phyloP scores from a whole-genome alignment of 2,888 invertebrate genomes.

The Phrixothrix hirtus region DNA sequence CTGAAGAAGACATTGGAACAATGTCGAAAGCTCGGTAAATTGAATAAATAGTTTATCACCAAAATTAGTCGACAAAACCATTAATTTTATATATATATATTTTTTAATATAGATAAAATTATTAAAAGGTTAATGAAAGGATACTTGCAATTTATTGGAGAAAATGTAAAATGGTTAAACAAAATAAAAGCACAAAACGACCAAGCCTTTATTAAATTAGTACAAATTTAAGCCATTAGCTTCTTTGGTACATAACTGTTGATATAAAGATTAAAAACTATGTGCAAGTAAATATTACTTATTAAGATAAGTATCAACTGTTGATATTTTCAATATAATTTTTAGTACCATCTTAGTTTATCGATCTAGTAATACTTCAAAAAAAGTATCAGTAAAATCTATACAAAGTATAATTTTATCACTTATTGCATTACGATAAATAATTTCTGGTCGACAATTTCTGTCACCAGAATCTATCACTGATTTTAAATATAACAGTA shows the following conservation, averaged over 20 bases:
- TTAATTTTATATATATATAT: too few species aligned
- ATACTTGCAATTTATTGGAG: too few species aligned
- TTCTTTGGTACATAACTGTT: conserved; percentile 10
- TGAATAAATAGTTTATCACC: too few species aligned
- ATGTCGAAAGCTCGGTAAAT: too few species aligned
- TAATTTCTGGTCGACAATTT: conserved; percentile 1
- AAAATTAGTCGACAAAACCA: too few species aligned
- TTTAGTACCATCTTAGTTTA: conserved; percentile 5
- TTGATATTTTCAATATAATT: neutral
- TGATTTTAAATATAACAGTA: too few species aligned
- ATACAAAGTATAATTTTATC: conserved; percentile 4
- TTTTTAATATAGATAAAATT: too few species aligned
- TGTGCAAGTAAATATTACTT: conserved; percentile 9
- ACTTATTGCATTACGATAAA: conserved; percentile 13
- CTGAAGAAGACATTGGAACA: too few species aligned
- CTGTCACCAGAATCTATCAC: neutral
- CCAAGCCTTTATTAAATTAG: conserved; percentile 1
- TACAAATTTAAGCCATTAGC: conserved; percentile 6
- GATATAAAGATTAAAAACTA: conserved; percentile 7
- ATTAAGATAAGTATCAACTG: neutral
- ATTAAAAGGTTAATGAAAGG: too few species aligned
- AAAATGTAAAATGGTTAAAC: too few species aligned
- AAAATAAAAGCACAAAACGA: too few species aligned
- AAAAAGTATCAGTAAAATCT: neutral
- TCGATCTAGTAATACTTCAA: conserved; percentile 6